A percentile compares a stretch with the other conserved stretches of the same genome.
Conservation (phyloP, 2,797 vertebrate genomes). For the Cuculus canorus region DNA sequence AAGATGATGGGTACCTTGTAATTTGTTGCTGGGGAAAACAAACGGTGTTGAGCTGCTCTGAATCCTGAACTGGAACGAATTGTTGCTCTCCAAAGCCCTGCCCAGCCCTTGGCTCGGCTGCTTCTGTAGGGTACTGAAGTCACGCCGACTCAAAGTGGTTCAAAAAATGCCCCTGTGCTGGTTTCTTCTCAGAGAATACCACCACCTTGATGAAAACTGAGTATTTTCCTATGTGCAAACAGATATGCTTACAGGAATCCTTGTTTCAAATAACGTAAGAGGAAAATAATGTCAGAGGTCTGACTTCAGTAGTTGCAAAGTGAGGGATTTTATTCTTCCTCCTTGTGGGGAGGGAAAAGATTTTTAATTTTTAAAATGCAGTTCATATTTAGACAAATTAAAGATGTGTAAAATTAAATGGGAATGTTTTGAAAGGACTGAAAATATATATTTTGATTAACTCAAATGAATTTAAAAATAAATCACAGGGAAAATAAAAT, state of each 20-base stretch:
- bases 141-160: background rate
- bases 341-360: rapidly evolving
- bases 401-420: slow-evolving; percentile 53
- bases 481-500: slow-evolving; percentile 47
- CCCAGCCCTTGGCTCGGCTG: background rate
- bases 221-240: background rate
- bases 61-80: background rate
- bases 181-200: background rate
- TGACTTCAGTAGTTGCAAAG: background rate
- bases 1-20: background rate
- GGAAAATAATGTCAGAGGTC: background rate
- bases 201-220: background rate
- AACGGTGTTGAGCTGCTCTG: background rate
- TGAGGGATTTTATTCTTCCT: background rate
- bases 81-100: background rate
- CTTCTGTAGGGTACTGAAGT: background rate
- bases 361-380: slow-evolving; percentile 58
- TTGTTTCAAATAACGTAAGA: background rate
- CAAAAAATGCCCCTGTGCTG: background rate
- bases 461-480: slow-evolving; percentile 59
- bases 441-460: slow-evolving; percentile 57
- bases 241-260: background rate
- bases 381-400: slow-evolving; percentile 28
- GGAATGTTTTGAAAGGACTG: slow-evolving; percentile 38
- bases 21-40: background rate